Percentiles rank a stretch among this genome's conserved stretches.
Conservation (phyloP, 2,797 vertebrate species). For the Smutsia temminckii region DNA sequence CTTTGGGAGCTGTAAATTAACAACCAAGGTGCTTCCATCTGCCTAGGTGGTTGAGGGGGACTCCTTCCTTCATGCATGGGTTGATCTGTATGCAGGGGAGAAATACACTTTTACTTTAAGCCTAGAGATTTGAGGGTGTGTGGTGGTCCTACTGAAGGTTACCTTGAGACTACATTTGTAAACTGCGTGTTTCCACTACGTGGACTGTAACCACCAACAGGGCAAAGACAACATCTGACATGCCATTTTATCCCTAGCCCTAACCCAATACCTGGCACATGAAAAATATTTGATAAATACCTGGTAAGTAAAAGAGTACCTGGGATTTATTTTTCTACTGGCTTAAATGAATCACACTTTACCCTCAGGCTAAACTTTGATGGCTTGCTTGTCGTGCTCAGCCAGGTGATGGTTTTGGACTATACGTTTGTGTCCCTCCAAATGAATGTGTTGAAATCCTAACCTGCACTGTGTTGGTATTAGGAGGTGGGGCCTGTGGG, state of each 20-base stretch:
- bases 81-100: not conserved
- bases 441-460: not conserved
- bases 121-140: rapidly evolving
- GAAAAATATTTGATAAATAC: not conserved
- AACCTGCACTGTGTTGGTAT: too few species aligned
- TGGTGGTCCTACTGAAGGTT: rapidly evolving
- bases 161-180: too few species aligned
- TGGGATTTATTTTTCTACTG: not conserved
- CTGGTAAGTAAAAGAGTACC: rapidly evolving
- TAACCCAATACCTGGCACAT: rapidly evolving
- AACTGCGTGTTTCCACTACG: not conserved
- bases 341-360: not conserved
- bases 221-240: not conserved
- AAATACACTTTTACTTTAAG: not conserved
- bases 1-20: rapidly evolving
- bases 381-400: not conserved
- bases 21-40: not conserved
- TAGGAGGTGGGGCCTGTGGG: not conserved
- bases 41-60: not conserved
- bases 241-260: rapidly evolving
- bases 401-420: not conserved
- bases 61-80: not conserved
- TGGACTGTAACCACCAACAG: not conserved
- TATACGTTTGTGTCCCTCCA: not conserved
- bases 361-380: not conserved